phyloP scores from a whole-genome alignment of 2,113 vertebrate genomes.

The Pelmatolapia mariae region DNA sequence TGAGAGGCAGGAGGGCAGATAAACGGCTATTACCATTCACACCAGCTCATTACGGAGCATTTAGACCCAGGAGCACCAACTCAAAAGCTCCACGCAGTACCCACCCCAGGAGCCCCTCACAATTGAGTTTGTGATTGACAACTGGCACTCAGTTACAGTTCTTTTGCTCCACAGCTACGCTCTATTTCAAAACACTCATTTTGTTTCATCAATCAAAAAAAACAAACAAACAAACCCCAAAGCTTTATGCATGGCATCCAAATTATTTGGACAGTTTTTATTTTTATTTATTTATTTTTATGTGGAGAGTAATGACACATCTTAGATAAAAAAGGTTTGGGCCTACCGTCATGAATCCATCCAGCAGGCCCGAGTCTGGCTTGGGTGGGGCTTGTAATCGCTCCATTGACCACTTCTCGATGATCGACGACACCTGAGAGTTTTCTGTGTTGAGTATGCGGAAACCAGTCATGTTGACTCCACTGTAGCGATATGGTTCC shows the following conservation, averaged over 20 bases:
- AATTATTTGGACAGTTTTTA: slow-evolving; percentile 2
- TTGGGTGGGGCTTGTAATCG: slow-evolving; percentile 95
- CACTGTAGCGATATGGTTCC: slow-evolving; percentile 95
- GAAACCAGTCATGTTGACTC: slow-evolving; percentile 98
- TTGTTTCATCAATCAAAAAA: neutral
- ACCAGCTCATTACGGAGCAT: slow-evolving; percentile 59
- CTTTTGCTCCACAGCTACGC: neutral
- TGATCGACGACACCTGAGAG: slow-evolving; percentile 91
- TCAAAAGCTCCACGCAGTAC: slow-evolving; percentile 4
- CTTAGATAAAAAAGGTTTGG: neutral
- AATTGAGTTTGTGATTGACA: slow-evolving; percentile 24
- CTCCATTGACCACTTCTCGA: slow-evolving; percentile 99
- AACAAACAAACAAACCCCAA: neutral
- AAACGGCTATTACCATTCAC: slow-evolving; percentile 68
- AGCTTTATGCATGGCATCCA: neutral
- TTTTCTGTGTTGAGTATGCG: slow-evolving; percentile 95
- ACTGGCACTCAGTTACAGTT: neutral
- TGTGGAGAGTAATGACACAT: neutral
- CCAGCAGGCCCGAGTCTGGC: slow-evolving; percentile 95
- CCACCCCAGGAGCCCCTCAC: neutral
- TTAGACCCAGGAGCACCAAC: slow-evolving; percentile 53
- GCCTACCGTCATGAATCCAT: slow-evolving; percentile 98
- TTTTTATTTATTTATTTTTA: neutral
- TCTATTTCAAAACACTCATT: neutral
- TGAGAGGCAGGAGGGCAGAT: slow-evolving; percentile 64